These are phyloP conservation scores for Drosophila villosipedis DNA, from an alignment of 2,888 invertebrate genomes.

Conservation along the genomic window DNA sequence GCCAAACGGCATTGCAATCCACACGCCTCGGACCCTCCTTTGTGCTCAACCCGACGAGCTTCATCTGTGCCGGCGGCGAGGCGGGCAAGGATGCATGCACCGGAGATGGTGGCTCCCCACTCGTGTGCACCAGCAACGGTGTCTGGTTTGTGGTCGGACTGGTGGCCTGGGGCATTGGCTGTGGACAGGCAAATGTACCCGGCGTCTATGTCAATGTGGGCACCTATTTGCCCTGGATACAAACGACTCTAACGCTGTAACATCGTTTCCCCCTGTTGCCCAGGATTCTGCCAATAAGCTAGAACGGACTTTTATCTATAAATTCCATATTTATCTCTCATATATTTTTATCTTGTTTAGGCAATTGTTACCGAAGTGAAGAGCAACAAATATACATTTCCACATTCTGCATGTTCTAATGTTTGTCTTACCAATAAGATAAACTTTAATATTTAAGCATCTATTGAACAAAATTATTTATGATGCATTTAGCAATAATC, in stretches of 20 bases:
- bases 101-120: constrained; percentile 86
- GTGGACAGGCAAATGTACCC: constrained; percentile 89
- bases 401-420: not conserved
- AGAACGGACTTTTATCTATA: not conserved
- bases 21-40: constrained; percentile 89
- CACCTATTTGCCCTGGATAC: constrained; percentile 89
- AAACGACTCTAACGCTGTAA: constrained; percentile 81
- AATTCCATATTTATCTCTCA: not conserved
- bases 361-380: not conserved
- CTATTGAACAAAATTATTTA: not conserved
- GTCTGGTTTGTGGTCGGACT: constrained; percentile 86
- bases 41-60: constrained; percentile 88
- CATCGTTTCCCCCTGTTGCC: not conserved
- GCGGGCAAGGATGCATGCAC: constrained; percentile 92
- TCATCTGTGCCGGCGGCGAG: constrained; percentile 93
- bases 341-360: not conserved
- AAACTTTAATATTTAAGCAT: not conserved
- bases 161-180: constrained; percentile 87
- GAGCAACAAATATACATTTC: not conserved
- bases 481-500: not conserved
- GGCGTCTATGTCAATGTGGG: constrained; percentile 92
- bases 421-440: not conserved
- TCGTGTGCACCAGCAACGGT: constrained; percentile 80
- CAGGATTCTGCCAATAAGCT: not conserved
- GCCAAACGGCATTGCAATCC: constrained; percentile 88